A percentile compares a stretch with the other conserved stretches of the same genome.
Evolutionary conservation across 1,140 invertebrate species (phyloP).

Genomic region (Drosophila sechellia): DNA sequence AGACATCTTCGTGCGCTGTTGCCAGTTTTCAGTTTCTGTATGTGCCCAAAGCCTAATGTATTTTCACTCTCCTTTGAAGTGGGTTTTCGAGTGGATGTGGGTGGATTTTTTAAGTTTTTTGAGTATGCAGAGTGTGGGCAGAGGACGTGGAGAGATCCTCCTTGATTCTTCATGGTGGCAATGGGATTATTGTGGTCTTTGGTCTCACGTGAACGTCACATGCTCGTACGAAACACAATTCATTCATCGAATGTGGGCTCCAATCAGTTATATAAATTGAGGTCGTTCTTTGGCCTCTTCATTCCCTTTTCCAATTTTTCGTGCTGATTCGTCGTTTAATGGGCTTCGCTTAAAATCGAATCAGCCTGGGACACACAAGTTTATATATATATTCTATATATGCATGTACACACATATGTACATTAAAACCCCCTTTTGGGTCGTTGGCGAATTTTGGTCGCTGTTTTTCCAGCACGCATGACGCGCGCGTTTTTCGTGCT

Average conservation of each 20-base stretch:
- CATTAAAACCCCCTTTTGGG: not conserved
- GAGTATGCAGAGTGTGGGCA: not conserved
- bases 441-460: constrained; percentile 7
- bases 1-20: constrained; percentile 18
- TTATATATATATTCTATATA: not conserved
- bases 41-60: constrained; percentile 16
- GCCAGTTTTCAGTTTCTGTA: constrained; percentile 34
- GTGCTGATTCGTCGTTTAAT: constrained; percentile 61
- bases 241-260: constrained; percentile 52
- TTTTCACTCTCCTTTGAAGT: constrained; percentile 43
- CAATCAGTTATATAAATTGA: constrained; percentile 49
- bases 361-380: constrained; percentile 15
- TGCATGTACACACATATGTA: too few species aligned
- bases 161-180: not conserved
- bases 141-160: constrained; percentile 3
- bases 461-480: constrained; percentile 39
- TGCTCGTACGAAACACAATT: constrained; percentile 14
- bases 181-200: constrained; percentile 10
- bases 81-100: constrained; percentile 22
- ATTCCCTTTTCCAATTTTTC: constrained; percentile 14
- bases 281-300: constrained; percentile 7
- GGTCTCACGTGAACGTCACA: not conserved
- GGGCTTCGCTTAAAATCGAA: constrained; percentile 52
- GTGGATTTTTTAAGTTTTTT: constrained; percentile 18
- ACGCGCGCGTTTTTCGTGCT: constrained; percentile 35